Percentiles rank a stretch among this genome's conserved stretches.
Evolutionary conservation across 2,888 invertebrate species (phyloP).

Genomic region (Megamerina dolium): DNA sequence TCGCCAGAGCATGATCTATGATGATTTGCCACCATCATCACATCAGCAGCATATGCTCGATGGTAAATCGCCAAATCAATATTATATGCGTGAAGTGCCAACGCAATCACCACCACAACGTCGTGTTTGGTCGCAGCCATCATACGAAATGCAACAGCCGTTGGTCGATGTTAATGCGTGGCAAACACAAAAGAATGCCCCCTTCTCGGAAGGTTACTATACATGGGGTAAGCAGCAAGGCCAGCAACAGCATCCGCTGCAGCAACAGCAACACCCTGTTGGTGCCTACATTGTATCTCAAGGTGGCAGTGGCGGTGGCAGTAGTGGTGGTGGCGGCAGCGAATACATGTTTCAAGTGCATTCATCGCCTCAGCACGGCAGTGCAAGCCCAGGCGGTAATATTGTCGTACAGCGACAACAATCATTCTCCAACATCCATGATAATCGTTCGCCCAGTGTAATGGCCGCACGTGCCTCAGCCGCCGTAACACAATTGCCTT

Average conservation of each 20-base stretch:
- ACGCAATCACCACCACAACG: slow-evolving; percentile 53
- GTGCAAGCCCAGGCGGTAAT: slow-evolving; percentile 5
- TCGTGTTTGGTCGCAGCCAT: slow-evolving; percentile 63
- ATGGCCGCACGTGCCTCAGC: too few species aligned
- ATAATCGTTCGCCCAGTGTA: slow-evolving; percentile 34
- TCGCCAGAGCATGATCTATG: slow-evolving; percentile 54
- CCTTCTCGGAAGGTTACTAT: slow-evolving; percentile 4
- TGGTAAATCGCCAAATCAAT: slow-evolving; percentile 55
- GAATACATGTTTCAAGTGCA: slow-evolving; percentile 49
- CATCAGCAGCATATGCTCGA: slow-evolving; percentile 21
- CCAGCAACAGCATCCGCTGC: slow-evolving; percentile 56
- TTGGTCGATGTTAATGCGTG: slow-evolving; percentile 47
- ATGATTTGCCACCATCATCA: slow-evolving; percentile 42
- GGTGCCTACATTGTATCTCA: too few species aligned
- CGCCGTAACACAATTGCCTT: slow-evolving; percentile 48
- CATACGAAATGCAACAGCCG: slow-evolving; percentile 35
- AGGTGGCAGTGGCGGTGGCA: too few species aligned
- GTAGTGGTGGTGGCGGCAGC: slow-evolving; percentile 57
- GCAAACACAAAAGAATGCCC: slow-evolving; percentile 38
- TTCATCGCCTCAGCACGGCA: slow-evolving; percentile 60
- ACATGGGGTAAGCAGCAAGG: slow-evolving; percentile 9
- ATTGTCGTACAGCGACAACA: slow-evolving; percentile 36
- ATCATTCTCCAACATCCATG: slow-evolving; percentile 37
- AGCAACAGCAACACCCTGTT: too few species aligned
- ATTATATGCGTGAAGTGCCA: slow-evolving; percentile 67